Percentiles rank a stretch among this genome's conserved stretches.
Evolutionary conservation across 2,888 invertebrate genomes (phyloP).

Genomic region (Drosophila macrothrix): DNA sequence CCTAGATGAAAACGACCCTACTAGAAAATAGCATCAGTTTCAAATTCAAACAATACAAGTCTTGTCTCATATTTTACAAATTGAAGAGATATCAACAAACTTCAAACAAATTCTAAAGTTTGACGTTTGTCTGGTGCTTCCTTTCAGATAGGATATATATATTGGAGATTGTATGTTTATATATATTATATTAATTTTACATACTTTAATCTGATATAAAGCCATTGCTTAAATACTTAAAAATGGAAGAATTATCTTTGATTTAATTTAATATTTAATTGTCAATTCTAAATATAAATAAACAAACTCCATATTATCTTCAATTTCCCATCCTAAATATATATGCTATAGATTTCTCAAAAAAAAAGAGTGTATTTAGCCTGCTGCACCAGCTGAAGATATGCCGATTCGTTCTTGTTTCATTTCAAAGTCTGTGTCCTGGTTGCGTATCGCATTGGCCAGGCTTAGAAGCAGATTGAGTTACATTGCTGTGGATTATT

Average conservation of each 20-base stretch:
- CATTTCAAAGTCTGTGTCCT: conserved; percentile 44
- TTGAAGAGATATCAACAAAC: background rate
- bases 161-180: background rate
- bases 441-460: conserved; percentile 66
- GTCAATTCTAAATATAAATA: background rate
- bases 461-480: conserved; percentile 78
- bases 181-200: background rate
- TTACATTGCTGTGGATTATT: conserved; percentile 81
- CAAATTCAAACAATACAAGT: background rate
- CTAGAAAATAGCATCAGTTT: background rate
- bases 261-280: background rate
- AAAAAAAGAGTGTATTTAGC: conserved; percentile 25
- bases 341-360: background rate
- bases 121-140: background rate
- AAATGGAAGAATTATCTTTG: background rate
- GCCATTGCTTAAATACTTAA: background rate
- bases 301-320: background rate
- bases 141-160: background rate
- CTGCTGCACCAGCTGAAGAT: background rate
- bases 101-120: background rate
- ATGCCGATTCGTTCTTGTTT: conserved; percentile 21
- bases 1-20: conserved; percentile 13
- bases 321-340: background rate
- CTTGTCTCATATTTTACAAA: background rate
- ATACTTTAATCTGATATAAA: background rate